Evolutionary conservation across 2,113 vertebrate species (phyloP), one percentile per base, ranked within the genome.

Genomic region (Oxyruncus cristatus): DNA sequence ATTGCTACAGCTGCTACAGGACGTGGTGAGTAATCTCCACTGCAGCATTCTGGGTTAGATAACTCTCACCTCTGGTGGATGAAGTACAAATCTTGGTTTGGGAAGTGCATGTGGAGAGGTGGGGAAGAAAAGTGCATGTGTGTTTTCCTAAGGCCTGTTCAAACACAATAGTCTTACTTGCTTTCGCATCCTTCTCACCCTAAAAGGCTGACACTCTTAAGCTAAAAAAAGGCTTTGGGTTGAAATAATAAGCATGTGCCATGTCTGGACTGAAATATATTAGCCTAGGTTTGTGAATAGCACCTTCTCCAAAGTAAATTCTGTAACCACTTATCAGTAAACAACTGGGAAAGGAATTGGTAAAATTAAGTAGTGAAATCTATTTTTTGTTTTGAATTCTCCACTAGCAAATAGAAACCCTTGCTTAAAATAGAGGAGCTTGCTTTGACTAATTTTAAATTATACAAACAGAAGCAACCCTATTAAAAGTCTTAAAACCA

Each of bases 371-470:
- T 19, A 82, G 28, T 8, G 17, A 4, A 12, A 77, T 44, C 21
- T 88, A 53, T 75, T 81, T 62, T 62, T 41, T 37, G 78, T 81
- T 93, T 89, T 79, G 26, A 79, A 42, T 65, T 83, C 41, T 52
- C 41, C 53, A 72, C 55, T 61, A 62, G 67, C 67, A 94, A 95
- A 71, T 2, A 91, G 20, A 92, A 92, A 58, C 12, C n/a, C 50
- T 88, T 41, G 42, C 32, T 66, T 52, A 33, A 87, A 88, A 42
- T 13, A 74, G 22, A 59, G 46, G 20, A 92, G 28, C 35, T 92
- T 83, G 58, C 56, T 92, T 76, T 49, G 22, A 82, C 50, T 85
- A 75, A 73, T 85, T 90, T 93, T 80, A 81, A 95, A 78, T 83
- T 44, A 58, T 13, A 80, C 12, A 89, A 92, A 71, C 19, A 88